phyloP scores from a whole-genome alignment of 92 coral and sea anemone genomes.

The Diadumene lineata region DNA sequence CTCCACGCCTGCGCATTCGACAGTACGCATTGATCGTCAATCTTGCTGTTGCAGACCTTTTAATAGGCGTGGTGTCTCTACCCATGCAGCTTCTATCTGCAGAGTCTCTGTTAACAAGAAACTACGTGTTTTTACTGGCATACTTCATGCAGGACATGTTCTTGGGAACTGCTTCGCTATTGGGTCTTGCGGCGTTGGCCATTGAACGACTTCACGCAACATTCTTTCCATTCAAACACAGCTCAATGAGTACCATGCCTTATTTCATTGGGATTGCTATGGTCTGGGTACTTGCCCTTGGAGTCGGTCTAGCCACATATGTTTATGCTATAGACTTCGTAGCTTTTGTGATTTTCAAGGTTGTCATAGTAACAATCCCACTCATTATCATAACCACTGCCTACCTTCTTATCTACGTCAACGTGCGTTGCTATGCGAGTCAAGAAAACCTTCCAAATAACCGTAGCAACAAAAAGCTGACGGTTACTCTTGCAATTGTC shows the following conservation, averaged over 20 bases:
- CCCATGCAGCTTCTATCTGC: not conserved
- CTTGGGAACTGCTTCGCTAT: constrained; percentile 26
- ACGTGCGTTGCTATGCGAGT: not conserved
- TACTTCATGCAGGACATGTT: constrained; percentile 1
- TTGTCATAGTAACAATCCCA: not conserved
- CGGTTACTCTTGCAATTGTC: not conserved
- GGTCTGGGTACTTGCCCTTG: not conserved
- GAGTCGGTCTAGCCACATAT: not conserved
- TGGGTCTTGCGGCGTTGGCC: constrained; percentile 33
- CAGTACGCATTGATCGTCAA: constrained; percentile 20
- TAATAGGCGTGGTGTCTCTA: constrained; percentile 33
- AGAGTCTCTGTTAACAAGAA: not conserved
- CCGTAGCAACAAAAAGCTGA: not conserved
- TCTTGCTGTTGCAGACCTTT: constrained; percentile 40
- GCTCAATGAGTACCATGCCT: not conserved
- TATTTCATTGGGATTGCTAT: constrained; percentile 11
- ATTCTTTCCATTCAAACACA: constrained; percentile 37
- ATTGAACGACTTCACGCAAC: constrained; percentile 35
- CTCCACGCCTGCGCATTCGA: constrained; percentile 25
- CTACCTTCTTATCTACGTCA: not conserved
- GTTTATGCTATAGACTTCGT: no score
- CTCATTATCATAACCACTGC: not conserved
- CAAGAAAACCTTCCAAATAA: not conserved
- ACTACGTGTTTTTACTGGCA: not conserved
- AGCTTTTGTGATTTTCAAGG: not conserved